Evolutionary conservation across 1,140 invertebrate species (phyloP), one percentile per base, ranked within the genome.

Genomic region (Hypothenemus hampei): DNA sequence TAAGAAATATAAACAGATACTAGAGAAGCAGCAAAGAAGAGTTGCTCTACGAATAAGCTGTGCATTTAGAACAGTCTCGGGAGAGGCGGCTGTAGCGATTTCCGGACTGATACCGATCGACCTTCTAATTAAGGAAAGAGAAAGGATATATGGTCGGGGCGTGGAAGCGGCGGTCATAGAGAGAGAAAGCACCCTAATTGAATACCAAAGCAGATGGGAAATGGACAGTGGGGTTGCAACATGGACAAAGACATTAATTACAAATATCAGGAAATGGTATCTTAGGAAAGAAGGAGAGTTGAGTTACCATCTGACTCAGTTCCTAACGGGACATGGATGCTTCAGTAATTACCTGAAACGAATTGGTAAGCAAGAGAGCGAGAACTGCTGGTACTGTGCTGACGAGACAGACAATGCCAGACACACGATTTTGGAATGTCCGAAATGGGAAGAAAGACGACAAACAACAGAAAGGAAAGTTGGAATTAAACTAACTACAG

Each of bases 21-120:
- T 57, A 24, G 33, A 31, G 19, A 22, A 22, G 23, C 33, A 56
- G 8, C 59, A 66, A 31, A 59, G 61, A 44, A 51, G 26, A 13
- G 29, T 21, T 10, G 31, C 37, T 2, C 49, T 61, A 10, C 22
- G 62, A 23, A 53, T 65, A 11, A 31, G 36, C 7, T 29, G 19
- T 1, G 58, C 53, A 4, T 66, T 66, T 36, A 26, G 57, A 13
- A 68, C 66, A 7, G 58, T 62, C 11, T 65, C 63, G 11, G 56
- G 21, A 8, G 54, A 40, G 13, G 55, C 64, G 13, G 41, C 51
- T 15, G 35, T 59, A 24, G 58, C 61, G 15, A 45, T 66, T 5
- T 46, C 65, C 4, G 54, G 59, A 13, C 47, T 41, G 8, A 56
- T 54, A 3, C 65, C 65, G 3, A 62, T 65, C 10, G 60, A 64